A percentile compares a stretch with the other conserved stretches of the same genome.
These are phyloP conservation scores for Protonibea diacanthus DNA, from an alignment of 2,797 vertebrate genomes.

Conservation along the genomic window DNA sequence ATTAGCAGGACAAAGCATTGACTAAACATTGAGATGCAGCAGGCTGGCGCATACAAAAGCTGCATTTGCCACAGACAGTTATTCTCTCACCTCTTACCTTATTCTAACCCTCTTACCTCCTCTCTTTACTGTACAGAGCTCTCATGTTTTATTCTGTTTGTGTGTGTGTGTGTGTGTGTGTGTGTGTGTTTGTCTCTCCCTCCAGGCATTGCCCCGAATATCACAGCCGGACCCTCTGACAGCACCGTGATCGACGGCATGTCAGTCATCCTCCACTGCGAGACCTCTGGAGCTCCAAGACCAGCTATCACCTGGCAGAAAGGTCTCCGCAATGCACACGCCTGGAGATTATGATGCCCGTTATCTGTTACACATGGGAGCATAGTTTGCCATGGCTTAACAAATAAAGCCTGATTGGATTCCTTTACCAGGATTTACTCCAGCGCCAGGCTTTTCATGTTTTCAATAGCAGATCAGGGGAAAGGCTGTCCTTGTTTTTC, in stretches of 20 bases:
- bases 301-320: conserved; percentile 99
- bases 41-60: conserved; percentile 43
- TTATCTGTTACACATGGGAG: conserved; percentile 57
- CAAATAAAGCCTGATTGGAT: conserved; percentile 71
- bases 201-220: conserved; percentile 96
- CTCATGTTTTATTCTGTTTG: conserved; percentile 30
- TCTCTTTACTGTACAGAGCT: conserved; percentile 51
- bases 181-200: conserved; percentile 49
- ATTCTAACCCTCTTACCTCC: conserved; percentile 57
- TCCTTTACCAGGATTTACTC: conserved; percentile 59
- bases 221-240: conserved; percentile 95
- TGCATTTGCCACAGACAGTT: conserved; percentile 34
- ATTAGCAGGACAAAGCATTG: conserved; percentile 66
- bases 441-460: conserved; percentile 46
- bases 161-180: conserved; percentile 42
- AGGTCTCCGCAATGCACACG: conserved; percentile 80
- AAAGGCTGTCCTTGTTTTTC: conserved; percentile 47
- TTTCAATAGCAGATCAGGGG: conserved; percentile 48
- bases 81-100: conserved; percentile 46
- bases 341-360: conserved; percentile 44
- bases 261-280: conserved; percentile 94
- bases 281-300: conserved; percentile 95
- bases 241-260: conserved; percentile 97
- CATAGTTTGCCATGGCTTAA: conserved; percentile 62
- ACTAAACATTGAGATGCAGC: conserved; percentile 57